Conservation (phyloP, 1,140 invertebrate genomes). For the Sinonovacula constricta region DNA sequence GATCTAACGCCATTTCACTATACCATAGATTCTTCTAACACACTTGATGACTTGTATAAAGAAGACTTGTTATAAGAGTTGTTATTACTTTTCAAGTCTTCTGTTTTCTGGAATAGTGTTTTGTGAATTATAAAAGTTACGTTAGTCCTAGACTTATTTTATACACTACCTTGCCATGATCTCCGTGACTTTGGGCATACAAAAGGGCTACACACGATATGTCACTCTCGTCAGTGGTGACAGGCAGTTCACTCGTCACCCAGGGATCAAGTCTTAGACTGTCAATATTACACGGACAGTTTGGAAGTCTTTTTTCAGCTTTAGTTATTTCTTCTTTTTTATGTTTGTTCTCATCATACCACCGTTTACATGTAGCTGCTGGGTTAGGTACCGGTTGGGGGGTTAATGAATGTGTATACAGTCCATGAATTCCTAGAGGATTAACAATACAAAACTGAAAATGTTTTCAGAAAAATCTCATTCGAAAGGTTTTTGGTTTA, state of each 20-base stretch:
- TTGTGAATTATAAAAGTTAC: background rate
- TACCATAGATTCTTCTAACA: background rate
- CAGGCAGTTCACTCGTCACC: background rate
- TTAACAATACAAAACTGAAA: background rate
- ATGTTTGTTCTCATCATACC: background rate
- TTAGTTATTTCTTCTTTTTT: background rate
- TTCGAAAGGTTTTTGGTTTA: background rate
- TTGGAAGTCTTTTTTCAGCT: background rate
- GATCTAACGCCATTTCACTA: no score
- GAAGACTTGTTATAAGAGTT: background rate
- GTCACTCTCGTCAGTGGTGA: background rate
- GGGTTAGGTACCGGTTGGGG: background rate
- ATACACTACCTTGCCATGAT: background rate
- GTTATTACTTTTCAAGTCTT: no score
- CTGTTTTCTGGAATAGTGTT: no score
- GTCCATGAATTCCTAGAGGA: background rate
- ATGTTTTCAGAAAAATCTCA: background rate
- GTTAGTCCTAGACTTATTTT: background rate
- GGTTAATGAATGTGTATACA: background rate
- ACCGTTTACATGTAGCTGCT: background rate
- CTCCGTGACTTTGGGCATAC: background rate
- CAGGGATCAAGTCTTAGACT: background rate
- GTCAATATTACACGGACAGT: conserved; percentile 7
- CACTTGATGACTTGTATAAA: background rate
- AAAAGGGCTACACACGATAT: background rate